Conservation (phyloP, 2,113 vertebrate species). For the Nestor notabilis region DNA sequence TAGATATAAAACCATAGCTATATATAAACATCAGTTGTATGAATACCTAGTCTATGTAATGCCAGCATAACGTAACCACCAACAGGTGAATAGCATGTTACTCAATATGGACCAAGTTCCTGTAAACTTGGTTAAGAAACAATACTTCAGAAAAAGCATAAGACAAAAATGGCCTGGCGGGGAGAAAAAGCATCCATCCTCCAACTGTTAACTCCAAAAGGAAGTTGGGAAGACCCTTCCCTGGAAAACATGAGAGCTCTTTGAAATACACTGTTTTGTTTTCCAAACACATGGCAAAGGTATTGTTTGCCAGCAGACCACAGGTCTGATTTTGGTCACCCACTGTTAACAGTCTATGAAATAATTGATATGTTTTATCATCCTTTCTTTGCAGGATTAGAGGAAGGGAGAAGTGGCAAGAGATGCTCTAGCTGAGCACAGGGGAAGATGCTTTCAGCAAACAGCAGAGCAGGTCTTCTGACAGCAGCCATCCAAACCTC, state of each 20-base stretch:
- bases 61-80: neutral
- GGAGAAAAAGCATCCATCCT: neutral
- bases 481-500: rapidly evolving
- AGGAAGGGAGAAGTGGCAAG: neutral
- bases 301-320: neutral
- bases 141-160: neutral
- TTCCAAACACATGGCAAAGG: neutral
- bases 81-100: neutral
- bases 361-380: neutral
- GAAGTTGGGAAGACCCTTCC: neutral
- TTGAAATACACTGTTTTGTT: neutral
- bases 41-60: neutral
- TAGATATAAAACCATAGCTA: neutral
- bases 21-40: neutral
- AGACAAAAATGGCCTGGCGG: neutral
- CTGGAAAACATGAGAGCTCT: neutral
- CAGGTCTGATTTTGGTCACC: neutral
- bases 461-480: rapidly evolving
- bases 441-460: neutral
- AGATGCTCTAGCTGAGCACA: neutral
- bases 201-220: neutral
- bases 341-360: neutral
- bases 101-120: neutral
- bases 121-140: neutral
- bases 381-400: neutral